A percentile compares a stretch with the other conserved stretches of the same genome.
These are phyloP conservation scores for Dascyllus trimaculatus DNA, from an alignment of 2,113 vertebrate species.

Conservation along the genomic window DNA sequence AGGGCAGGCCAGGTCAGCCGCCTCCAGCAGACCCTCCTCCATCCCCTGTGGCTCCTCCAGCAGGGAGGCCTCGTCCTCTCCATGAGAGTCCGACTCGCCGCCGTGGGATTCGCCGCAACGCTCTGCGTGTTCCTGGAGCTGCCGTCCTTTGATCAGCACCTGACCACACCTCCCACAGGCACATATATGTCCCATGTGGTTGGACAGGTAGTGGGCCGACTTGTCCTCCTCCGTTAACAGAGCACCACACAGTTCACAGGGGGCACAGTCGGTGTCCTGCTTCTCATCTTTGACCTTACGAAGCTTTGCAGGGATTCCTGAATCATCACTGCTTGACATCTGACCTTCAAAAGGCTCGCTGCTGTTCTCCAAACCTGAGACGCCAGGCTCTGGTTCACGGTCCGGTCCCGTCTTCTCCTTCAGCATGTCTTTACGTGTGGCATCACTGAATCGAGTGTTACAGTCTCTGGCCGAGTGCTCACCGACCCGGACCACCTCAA, in stretches of 20 bases:
- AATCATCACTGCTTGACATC: slow-evolving; percentile 67
- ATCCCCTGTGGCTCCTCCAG: slow-evolving; percentile 87
- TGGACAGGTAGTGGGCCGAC: slow-evolving; percentile 95
- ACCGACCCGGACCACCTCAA: slow-evolving; percentile 89
- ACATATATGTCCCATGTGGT: slow-evolving; percentile 96
- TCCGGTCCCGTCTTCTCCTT: slow-evolving; percentile 72
- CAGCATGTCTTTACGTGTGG: slow-evolving; percentile 7
- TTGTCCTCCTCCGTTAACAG: slow-evolving; percentile 91
- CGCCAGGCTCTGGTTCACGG: slow-evolving; percentile 85
- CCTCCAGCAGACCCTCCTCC: slow-evolving; percentile 89
- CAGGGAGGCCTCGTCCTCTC: slow-evolving; percentile 87
- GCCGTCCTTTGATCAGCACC: slow-evolving; percentile 95
- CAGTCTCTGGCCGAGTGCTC: slow-evolving; percentile 82
- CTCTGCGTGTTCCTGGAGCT: slow-evolving; percentile 96
- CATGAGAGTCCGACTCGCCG: slow-evolving; percentile 90
- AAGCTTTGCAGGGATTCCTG: slow-evolving; percentile 59
- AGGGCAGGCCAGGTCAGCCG: slow-evolving; percentile 89
- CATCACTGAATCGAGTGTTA: slow-evolving; percentile 66
- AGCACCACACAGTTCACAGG: slow-evolving; percentile 94
- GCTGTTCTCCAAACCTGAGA: slow-evolving; percentile 84
- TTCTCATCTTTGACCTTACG: slow-evolving; percentile 79
- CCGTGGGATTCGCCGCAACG: slow-evolving; percentile 91
- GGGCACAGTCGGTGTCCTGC: slow-evolving; percentile 63
- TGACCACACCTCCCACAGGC: slow-evolving; percentile 97
- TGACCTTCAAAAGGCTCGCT: slow-evolving; percentile 80